Base-by-base conservation (phyloP, 2,113 vertebrate species). In the Takifugu bimaculatus region DNA sequence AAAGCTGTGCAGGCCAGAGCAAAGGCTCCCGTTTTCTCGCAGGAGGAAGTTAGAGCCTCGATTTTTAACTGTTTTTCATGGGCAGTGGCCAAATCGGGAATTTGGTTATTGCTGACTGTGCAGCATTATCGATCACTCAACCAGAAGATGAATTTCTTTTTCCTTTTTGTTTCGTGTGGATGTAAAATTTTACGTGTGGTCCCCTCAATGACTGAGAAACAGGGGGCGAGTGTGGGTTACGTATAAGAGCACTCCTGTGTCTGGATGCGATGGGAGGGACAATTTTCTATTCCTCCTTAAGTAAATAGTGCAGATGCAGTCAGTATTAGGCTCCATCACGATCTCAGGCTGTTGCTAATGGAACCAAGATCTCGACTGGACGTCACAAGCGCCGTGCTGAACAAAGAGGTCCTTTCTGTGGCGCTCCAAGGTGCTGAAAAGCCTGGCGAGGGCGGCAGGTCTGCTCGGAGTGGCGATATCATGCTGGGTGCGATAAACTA, bases 361-460 rank as follows among this genome's bases (percentile, higher is more conserved):
- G 82, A 86, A 79, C 83, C 80, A 65, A 63, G 78, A 78, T 72
- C 76, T 60, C 75, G 77, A 78, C 75, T 81, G 76, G 76, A 88
- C 87, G 87, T 89, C 85, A 89, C 63, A 58, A 77, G 80, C 79
- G 63, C 54, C 25, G n/a, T 54, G 39, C 69, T 70, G 82, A 87
- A 90, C 88, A 91, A 90, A 90, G 88, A 86, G 61, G 70, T 66
- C 68, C 87, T 88, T 91, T 91, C 83, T 91, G 72, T 86, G 67
- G 77, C 20, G 44, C 67, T 68, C 60, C 70, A 75, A 91, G 87
- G 88, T 87, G 90, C 84, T 88, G 88, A 91, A 87, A 91, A 80
- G 85, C 87, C 74, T 77, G 78, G 60, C 72, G 69, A 85, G 74
- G 77, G 85, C 85, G 83, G 85, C 85, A 87, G 77, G 53, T 62